Evolutionary conservation across 2,888 invertebrate genomes (phyloP).

Genomic region (Himalopsyche japonica): DNA sequence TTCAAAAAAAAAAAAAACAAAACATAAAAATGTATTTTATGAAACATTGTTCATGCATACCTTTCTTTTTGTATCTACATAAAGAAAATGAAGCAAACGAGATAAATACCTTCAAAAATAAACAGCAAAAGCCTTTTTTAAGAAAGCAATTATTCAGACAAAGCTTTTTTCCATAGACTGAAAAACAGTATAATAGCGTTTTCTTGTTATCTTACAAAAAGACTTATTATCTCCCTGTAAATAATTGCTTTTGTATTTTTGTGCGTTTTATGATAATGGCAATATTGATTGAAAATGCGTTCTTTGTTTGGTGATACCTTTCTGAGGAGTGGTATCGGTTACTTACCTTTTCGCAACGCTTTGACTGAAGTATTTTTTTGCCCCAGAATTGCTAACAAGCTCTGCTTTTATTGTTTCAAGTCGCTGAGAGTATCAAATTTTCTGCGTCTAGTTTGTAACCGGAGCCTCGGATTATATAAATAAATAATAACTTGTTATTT

Average conservation of each 20-base stretch:
- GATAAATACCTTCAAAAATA: not conserved
- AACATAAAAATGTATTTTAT: not conserved
- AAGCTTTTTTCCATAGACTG: not conserved
- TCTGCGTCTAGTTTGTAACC: not conserved
- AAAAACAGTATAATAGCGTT: not conserved
- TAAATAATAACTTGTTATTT: not conserved
- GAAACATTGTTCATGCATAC: not conserved
- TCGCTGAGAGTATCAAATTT: not conserved
- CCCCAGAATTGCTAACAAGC: not conserved
- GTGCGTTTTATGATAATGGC: not conserved
- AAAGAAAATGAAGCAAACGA: not conserved
- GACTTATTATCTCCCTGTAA: not conserved
- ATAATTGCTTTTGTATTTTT: not conserved
- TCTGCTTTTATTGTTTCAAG: not conserved
- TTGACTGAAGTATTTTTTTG: not conserved
- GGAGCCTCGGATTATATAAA: not conserved
- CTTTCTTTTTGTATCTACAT: not conserved
- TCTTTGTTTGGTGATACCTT: not conserved
- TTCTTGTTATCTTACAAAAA: not conserved
- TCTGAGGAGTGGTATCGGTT: not conserved
- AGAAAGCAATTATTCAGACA: not conserved
- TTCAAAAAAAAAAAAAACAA: no score
- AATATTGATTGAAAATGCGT: not conserved
- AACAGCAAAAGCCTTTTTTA: not conserved
- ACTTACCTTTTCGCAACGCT: not conserved